Evolutionary conservation across 2,888 invertebrate genomes (phyloP), one percentile per base, ranked within the genome.

Genomic region (Latrodectus hesperus): DNA sequence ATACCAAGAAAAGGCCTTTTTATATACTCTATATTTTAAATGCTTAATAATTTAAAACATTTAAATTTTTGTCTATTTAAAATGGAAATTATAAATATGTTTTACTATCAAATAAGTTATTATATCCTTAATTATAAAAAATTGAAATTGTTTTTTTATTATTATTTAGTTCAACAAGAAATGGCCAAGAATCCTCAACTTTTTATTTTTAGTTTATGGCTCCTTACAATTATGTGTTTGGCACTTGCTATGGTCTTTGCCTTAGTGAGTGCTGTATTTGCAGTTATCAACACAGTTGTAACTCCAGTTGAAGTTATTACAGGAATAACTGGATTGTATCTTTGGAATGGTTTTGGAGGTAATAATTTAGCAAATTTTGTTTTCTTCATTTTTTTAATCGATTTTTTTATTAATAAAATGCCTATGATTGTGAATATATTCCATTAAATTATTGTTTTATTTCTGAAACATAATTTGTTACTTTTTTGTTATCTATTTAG

Each of bases 321-420:
- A 91, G 94, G 95, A 90, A 93, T 95, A 70, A 93, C 94, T 49
- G 95, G 95, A n/a, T 93, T 96, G 65, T 96, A 95, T 90, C 92
- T 96, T 22, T 96, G 96, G 94, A 97, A 97, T 92, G 94, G 94
- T 55, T 92, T 96, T 90, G 95, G 96, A 90, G 93, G 97, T 97
- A 93, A 94, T 60, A 60, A 60, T 12, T 16, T 60, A 16, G 38
- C 0, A 38, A 38, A 38, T 38, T 38, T 38, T 38, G 1, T 38
- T 38, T 38, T 4, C 0, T 38, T 38, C 4, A n/a, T n/a, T 38
- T 38, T 6, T 38, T 38, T 38, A 38, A 38, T 38, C 4, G 1
- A 6, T 38, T 38, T 38, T n/a, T 38, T 38, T 38, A 38, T 38
- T 38, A 6, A 22, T 22, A 22, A 22, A 22, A 22, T 22, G 22